Conservation (phyloP, 2,797 vertebrate genomes). For the Anguilla pacifica region DNA sequence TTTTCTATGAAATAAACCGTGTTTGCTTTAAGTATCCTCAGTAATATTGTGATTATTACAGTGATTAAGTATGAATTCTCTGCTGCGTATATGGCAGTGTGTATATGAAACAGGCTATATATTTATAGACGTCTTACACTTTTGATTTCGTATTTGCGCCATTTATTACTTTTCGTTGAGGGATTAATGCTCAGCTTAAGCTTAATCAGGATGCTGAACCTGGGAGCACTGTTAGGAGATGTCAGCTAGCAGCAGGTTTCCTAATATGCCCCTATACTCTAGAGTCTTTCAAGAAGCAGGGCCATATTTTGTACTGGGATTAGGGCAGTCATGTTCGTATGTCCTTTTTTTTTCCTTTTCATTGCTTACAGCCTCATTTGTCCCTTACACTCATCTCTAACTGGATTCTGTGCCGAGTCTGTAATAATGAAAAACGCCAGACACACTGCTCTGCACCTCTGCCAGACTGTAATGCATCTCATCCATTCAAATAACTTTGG, state of each 20-base stretch:
- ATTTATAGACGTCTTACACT: background rate
- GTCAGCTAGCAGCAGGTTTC: background rate
- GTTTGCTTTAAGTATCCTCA: background rate
- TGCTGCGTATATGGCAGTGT: background rate
- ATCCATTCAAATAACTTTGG: constrained; percentile 26
- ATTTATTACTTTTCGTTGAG: background rate
- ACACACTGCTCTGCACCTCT: constrained; percentile 11
- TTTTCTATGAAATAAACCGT: background rate
- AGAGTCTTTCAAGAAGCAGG: background rate
- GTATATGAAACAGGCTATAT: background rate
- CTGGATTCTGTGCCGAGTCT: constrained; percentile 16
- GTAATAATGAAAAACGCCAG: constrained; percentile 29
- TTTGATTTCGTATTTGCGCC: background rate
- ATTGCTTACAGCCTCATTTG: constrained; percentile 27
- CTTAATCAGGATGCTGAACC: background rate
- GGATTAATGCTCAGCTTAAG: background rate
- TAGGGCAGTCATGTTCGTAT: background rate
- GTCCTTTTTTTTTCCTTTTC: background rate
- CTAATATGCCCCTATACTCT: background rate
- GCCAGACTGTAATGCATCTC: constrained; percentile 32
- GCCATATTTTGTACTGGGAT: constrained; percentile 1
- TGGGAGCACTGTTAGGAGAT: background rate
- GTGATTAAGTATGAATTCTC: background rate
- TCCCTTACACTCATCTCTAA: constrained; percentile 30
- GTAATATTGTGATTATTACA: background rate